phyloP scores from a whole-genome alignment of 2,888 invertebrate species.

The Brachyptera putata region DNA sequence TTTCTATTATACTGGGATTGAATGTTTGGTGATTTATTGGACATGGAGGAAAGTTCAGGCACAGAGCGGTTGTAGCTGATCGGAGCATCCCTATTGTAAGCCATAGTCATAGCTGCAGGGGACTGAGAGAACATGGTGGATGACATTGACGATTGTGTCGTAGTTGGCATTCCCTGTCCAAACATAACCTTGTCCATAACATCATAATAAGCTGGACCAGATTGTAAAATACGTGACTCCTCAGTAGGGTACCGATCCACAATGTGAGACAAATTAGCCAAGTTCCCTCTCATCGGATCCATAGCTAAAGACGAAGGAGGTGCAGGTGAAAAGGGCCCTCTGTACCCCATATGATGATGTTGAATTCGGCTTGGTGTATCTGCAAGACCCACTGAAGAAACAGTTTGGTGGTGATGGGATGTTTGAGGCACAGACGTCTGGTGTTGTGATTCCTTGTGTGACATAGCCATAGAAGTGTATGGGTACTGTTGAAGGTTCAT shows the following conservation, averaged over 20 bases:
- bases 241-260: constrained; percentile 56
- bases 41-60: no score
- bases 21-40: constrained; percentile 5
- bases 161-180: no score
- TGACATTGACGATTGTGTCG: constrained; percentile 20
- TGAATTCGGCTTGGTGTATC: not conserved
- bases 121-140: constrained; percentile 28
- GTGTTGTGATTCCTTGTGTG: no score
- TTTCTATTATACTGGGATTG: constrained; percentile 19
- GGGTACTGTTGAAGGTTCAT: no score
- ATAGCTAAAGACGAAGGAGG: constrained; percentile 47
- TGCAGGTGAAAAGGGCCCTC: constrained; percentile 28
- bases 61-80: constrained; percentile 22
- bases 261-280: constrained; percentile 57
- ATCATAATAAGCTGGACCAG: constrained; percentile 45
- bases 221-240: constrained; percentile 49
- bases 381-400: not conserved
- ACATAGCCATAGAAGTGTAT: no score
- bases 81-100: constrained; percentile 3
- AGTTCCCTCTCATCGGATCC: constrained; percentile 48
- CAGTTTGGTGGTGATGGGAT: not conserved
- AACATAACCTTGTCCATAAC: constrained; percentile 43
- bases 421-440: no score
- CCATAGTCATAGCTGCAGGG: constrained; percentile 8
- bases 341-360: constrained; percentile 18